These are phyloP conservation scores for Tiaroga cobitis DNA, from an alignment of 2,797 vertebrate species.

Conservation along the genomic window DNA sequence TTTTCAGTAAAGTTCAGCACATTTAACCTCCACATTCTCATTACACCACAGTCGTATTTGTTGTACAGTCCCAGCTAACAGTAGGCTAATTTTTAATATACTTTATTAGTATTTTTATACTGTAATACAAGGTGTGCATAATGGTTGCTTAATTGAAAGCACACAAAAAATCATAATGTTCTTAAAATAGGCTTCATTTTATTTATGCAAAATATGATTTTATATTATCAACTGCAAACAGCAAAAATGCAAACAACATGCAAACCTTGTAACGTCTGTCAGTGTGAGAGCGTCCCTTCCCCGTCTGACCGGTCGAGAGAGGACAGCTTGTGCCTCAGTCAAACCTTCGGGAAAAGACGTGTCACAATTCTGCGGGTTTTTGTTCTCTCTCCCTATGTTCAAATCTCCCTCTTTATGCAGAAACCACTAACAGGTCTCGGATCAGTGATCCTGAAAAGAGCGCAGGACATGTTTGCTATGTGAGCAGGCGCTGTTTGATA, in stretches of 20 bases:
- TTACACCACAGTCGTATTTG: too few species aligned
- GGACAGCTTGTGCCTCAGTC: slow-evolving; percentile 42
- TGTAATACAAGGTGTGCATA: too few species aligned
- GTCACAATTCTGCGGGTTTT: slow-evolving; percentile 35
- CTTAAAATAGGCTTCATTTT: neutral
- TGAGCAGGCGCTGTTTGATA: slow-evolving; percentile 54
- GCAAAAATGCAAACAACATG: slow-evolving; percentile 17
- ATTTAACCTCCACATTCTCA: too few species aligned
- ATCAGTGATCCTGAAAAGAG: slow-evolving; percentile 77
- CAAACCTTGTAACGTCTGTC: neutral
- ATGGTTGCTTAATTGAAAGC: too few species aligned
- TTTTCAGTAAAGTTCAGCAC: neutral
- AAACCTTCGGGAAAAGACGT: slow-evolving; percentile 26
- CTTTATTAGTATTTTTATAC: too few species aligned
- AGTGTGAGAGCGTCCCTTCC: neutral
- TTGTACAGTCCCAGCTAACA: too few species aligned
- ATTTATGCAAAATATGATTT: too few species aligned
- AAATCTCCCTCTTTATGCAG: slow-evolving; percentile 61
- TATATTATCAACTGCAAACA: neutral
- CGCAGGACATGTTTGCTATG: slow-evolving; percentile 65
- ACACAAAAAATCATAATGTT: too few species aligned
- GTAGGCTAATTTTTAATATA: too few species aligned
- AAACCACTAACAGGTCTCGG: slow-evolving; percentile 74
- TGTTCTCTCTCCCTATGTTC: slow-evolving; percentile 44
- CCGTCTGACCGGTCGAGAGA: neutral